A percentile compares a stretch with the other conserved stretches of the same genome.
Evolutionary conservation across 2,888 invertebrate genomes (phyloP).

Genomic region (Acrobasis repandana): DNA sequence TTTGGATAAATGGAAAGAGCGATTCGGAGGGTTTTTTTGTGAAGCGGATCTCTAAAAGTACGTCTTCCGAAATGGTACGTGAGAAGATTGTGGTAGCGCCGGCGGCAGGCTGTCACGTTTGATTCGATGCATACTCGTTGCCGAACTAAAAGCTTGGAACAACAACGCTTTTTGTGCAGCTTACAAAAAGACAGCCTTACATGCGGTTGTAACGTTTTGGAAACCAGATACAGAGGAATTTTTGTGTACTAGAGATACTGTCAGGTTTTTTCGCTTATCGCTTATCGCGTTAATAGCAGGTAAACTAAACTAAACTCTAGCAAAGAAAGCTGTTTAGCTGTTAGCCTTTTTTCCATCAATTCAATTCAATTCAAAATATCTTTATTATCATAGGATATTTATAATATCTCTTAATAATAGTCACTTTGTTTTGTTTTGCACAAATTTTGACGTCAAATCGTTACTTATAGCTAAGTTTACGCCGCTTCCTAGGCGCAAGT

Average conservation of each 20-base stretch:
- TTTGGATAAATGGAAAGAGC: too few relatives aligned
- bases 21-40: background rate
- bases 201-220: slow-evolving; percentile 32
- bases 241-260: background rate
- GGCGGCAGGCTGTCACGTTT: background rate
- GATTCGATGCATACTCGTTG: background rate
- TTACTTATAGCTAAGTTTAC: too few relatives aligned
- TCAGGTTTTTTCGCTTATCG: background rate
- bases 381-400: too few relatives aligned
- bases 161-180: slow-evolving; percentile 9
- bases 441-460: too few relatives aligned
- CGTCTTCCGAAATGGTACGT: slow-evolving; percentile 8
- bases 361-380: too few relatives aligned
- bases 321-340: too few relatives aligned
- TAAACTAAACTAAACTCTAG: too few relatives aligned
- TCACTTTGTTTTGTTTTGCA: too few relatives aligned
- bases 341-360: too few relatives aligned
- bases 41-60: background rate
- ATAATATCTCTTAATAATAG: too few relatives aligned
- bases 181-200: slow-evolving; percentile 6
- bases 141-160: background rate
- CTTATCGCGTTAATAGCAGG: too few relatives aligned
- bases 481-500: too few relatives aligned
- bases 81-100: slow-evolving; percentile 3
- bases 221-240: background rate